Percentiles rank a stretch among this genome's conserved stretches.
Evolutionary conservation across 1,140 invertebrate genomes (phyloP).

Genomic region (Campoletis sonorensis): DNA sequence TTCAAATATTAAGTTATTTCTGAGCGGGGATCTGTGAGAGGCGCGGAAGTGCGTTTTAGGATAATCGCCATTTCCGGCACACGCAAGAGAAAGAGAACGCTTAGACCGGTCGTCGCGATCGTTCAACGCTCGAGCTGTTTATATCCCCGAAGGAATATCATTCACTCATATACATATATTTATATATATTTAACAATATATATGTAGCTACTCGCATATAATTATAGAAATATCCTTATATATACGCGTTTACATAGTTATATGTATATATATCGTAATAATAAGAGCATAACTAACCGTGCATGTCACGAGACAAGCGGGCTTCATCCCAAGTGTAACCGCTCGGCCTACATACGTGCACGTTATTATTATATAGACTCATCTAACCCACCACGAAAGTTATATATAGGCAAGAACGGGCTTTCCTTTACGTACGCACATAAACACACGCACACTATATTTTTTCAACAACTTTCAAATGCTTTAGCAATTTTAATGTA

Average conservation of each 20-base stretch:
- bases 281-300: conserved; percentile 16
- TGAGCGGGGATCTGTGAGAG: background rate
- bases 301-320: conserved; percentile 12
- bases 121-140: conserved; percentile 30
- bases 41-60: conserved; percentile 35
- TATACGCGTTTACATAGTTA: background rate
- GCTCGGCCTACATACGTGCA: conserved; percentile 20
- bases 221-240: background rate
- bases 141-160: conserved; percentile 9
- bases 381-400: background rate
- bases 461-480: no score
- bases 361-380: background rate
- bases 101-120: background rate
- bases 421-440: no score
- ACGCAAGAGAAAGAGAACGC: background rate
- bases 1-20: background rate
- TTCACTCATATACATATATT: background rate
- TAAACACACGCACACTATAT: no score
- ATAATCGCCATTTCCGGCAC: conserved; percentile 32
- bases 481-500: no score
- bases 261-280: background rate
- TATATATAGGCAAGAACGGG: conserved; percentile 8
- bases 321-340: background rate
- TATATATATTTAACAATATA: background rate
- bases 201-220: background rate